A percentile compares a stretch with the other conserved stretches of the same genome.
Conservation (phyloP, 2,888 invertebrate genomes). For the Tanaodytes sp. region DNA sequence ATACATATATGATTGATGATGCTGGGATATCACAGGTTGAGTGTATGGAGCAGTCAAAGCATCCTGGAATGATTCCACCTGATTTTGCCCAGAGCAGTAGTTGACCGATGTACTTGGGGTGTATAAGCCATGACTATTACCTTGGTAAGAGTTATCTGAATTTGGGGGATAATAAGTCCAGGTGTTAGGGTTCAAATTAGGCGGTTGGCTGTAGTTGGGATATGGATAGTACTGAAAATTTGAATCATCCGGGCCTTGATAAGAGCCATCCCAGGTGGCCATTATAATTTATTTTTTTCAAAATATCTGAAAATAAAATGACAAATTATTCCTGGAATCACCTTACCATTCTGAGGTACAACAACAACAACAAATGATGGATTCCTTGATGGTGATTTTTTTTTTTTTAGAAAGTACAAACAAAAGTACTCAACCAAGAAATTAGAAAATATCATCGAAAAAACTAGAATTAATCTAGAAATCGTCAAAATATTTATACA, state of each 20-base stretch:
- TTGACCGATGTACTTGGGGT: constrained; percentile 32
- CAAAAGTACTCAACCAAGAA: no score
- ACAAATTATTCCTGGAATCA: no score
- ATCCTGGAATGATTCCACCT: constrained; percentile 34
- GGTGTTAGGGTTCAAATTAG: constrained; percentile 46
- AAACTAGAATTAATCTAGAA: no score
- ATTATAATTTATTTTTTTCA: constrained; percentile 55
- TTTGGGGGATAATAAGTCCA: constrained; percentile 59
- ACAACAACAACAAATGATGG: no score
- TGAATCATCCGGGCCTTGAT: constrained; percentile 64
- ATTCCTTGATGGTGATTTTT: no score
- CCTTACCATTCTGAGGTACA: no score
- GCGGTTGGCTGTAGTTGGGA: constrained; percentile 55
- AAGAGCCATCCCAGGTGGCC: constrained; percentile 71
- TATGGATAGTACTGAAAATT: constrained; percentile 60
- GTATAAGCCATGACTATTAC: constrained; percentile 11
- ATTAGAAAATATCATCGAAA: no score
- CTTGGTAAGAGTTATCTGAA: constrained; percentile 28
- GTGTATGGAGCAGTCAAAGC: constrained; percentile 15
- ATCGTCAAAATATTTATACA: no score
- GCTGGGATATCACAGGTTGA: constrained; percentile 6
- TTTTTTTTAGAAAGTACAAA: no score
- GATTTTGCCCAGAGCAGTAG: constrained; percentile 29
- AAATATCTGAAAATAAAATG: no score
- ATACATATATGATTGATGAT: background rate